Evolutionary conservation across 2,888 invertebrate species (phyloP).

Genomic region (Ichneumoninae sp.): DNA sequence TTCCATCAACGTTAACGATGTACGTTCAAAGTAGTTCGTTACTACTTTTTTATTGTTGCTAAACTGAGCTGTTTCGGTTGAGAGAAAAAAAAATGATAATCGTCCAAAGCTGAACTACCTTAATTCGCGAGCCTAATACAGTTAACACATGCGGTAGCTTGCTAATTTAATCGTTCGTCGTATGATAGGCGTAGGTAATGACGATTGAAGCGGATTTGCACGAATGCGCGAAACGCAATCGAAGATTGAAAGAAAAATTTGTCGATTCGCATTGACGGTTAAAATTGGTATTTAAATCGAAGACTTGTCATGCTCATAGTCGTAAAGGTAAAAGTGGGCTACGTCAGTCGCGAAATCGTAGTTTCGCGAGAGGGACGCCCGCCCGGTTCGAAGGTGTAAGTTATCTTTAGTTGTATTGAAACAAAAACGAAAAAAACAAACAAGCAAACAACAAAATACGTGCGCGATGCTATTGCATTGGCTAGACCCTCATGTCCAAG

Average conservation of each 20-base stretch:
- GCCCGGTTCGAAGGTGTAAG: slow-evolving; percentile 7
- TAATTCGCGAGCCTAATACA: slow-evolving; percentile 29
- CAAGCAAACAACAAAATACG: not conserved
- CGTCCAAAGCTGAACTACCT: slow-evolving; percentile 3
- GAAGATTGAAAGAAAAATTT: not conserved
- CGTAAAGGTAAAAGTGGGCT: not conserved
- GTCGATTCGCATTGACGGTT: not conserved
- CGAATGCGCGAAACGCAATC: not conserved
- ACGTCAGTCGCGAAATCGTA: not conserved
- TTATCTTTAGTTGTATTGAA: slow-evolving; percentile 23
- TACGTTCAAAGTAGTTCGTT: not conserved
- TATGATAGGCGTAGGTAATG: slow-evolving; percentile 22
- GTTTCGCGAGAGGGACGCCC: not conserved
- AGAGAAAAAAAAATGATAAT: not conserved
- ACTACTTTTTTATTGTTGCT: not conserved
- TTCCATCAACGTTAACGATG: not conserved
- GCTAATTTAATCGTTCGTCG: slow-evolving; percentile 16
- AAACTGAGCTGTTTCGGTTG: not conserved
- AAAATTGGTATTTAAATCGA: slow-evolving; percentile 8
- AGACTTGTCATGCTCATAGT: not conserved
- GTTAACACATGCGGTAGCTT: slow-evolving; percentile 2
- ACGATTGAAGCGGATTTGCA: not conserved
- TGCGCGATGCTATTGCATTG: slow-evolving; percentile 42
- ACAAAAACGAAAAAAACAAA: too few relatives aligned
- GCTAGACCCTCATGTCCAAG: slow-evolving; percentile 10